Percentiles rank a stretch among this genome's conserved stretches.
phyloP scores from a whole-genome alignment of 2,888 invertebrate species.

The Callinectes sapidus region DNA sequence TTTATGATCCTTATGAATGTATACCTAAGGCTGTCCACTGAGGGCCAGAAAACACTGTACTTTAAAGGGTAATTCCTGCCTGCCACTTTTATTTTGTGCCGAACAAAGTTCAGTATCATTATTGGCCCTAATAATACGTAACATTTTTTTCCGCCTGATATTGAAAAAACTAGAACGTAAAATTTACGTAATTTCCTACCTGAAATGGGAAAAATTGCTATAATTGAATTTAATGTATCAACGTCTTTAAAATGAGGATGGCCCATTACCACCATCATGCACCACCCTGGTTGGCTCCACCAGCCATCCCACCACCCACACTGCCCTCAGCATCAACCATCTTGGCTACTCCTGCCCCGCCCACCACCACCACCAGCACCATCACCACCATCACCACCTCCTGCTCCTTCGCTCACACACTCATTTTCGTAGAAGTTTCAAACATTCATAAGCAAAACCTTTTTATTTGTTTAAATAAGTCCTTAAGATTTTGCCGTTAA shows the following conservation, averaged over 20 bases:
- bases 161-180: not conserved
- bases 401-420: not conserved
- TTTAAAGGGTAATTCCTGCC: not conserved
- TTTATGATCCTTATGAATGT: not conserved
- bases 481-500: not conserved
- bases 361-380: not conserved
- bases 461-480: not conserved
- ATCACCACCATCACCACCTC: not conserved
- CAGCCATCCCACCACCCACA: not conserved
- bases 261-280: not conserved
- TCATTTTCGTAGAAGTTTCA: not conserved
- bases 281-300: not conserved
- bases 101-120: not conserved
- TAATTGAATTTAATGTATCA: constrained; percentile 2
- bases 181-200: not conserved
- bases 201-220: not conserved
- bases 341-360: too few species aligned
- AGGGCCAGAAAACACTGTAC: not conserved
- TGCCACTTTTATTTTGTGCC: not conserved
- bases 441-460: not conserved
- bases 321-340: not conserved
- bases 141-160: not conserved
- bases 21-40: not conserved
- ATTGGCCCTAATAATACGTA: not conserved
- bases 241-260: not conserved